These are phyloP conservation scores for Pseudochromis fuscus DNA, from an alignment of 2,797 vertebrate species.

Conservation along the genomic window DNA sequence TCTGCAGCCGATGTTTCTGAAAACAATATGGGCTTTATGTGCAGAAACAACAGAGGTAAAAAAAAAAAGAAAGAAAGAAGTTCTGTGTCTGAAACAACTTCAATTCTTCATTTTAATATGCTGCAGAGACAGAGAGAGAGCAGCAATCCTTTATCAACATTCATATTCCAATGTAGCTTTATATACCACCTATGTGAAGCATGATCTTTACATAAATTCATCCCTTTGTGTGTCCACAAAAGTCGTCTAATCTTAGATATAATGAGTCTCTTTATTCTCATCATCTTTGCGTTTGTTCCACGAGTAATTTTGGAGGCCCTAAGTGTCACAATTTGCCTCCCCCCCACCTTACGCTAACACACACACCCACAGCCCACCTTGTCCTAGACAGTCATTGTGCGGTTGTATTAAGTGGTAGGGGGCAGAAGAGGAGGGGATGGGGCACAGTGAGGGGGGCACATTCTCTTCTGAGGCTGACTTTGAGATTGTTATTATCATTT, in stretches of 20 bases:
- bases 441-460: constrained; percentile 74
- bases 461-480: constrained; percentile 86
- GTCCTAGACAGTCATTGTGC: constrained; percentile 83
- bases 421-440: constrained; percentile 77
- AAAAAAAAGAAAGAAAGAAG: constrained; percentile 9
- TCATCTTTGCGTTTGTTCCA: constrained; percentile 84
- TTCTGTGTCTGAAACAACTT: constrained; percentile 41
- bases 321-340: constrained; percentile 70
- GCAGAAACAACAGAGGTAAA: constrained; percentile 44
- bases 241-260: constrained; percentile 81
- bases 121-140: constrained; percentile 27
- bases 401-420: constrained; percentile 87
- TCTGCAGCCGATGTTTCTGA: constrained; percentile 43
- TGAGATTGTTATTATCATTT: constrained; percentile 92
- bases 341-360: constrained; percentile 21
- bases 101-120: constrained; percentile 61
- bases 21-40: constrained; percentile 65
- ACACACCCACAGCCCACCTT: constrained; percentile 71
- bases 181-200: constrained; percentile 69
- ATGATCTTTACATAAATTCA: constrained; percentile 76
- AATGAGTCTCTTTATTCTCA: constrained; percentile 80
- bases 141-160: constrained; percentile 60
- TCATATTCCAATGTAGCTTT: constrained; percentile 75
- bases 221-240: constrained; percentile 71
- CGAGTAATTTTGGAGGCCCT: constrained; percentile 80